These are phyloP conservation scores for Lepidurus packardi DNA, from an alignment of 1,140 invertebrate genomes.

Conservation along the genomic window DNA sequence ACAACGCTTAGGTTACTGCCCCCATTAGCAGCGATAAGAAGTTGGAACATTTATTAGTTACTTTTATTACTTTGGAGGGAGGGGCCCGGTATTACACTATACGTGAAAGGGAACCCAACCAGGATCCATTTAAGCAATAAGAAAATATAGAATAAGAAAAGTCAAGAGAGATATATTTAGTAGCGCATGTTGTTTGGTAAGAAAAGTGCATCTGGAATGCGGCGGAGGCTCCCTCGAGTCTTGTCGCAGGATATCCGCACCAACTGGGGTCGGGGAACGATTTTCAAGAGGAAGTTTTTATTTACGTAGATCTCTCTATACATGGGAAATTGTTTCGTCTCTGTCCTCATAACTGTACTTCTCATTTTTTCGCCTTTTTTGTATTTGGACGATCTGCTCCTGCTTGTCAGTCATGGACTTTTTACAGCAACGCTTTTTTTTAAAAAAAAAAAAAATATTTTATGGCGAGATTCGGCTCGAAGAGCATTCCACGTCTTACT, in stretches of 20 bases:
- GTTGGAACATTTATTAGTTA: no score
- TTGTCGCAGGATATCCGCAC: slow-evolving; percentile 13
- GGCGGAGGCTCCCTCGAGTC: background rate
- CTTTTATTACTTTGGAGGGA: no score
- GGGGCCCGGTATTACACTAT: no score
- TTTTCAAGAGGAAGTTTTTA: slow-evolving; percentile 19
- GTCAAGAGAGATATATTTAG: background rate
- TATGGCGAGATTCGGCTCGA: background rate
- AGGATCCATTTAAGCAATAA: background rate
- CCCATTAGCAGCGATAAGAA: no score
- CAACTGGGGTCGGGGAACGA: background rate
- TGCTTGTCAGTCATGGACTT: background rate
- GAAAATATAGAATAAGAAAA: background rate
- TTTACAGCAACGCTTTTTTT: background rate
- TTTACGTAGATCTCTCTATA: background rate
- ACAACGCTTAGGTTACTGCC: no score
- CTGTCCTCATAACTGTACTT: background rate
- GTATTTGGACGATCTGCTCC: background rate
- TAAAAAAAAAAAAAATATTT: background rate
- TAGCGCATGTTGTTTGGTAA: background rate
- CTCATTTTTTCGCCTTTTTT: background rate
- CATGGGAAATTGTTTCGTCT: background rate
- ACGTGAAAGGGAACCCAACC: no score
- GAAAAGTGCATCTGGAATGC: slow-evolving; percentile 19
- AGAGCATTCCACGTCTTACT: background rate